Base-by-base conservation (phyloP, 2,113 vertebrate species). In the Guaruba guarouba region DNA sequence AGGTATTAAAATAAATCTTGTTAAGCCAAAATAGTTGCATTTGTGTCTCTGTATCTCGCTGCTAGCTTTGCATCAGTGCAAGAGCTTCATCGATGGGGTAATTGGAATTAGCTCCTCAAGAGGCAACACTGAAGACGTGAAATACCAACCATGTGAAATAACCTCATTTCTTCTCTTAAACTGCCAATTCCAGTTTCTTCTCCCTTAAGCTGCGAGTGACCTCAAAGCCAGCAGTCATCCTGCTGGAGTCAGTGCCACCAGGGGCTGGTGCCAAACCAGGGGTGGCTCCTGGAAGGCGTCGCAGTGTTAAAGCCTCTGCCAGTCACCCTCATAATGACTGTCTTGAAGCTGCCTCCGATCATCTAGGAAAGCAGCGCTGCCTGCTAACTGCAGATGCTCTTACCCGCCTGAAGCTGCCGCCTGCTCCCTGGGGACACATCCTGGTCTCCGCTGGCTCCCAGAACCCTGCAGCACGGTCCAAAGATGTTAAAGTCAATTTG, bases 381-480 rank as follows among this genome's bases (percentile, higher is more conserved):
- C n/a, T 63, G 75, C 69, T 13, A 39, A 3, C 43, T 73, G 64
- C 52, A 5, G 59, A 18, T 13, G 43, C 11, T 64, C 5, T 43
- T 10, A 4, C 13, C 52, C 6, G 9, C 35, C 51, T 29, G 51
- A 22, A 55, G 68, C 55, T 66, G 48, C 43, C 39, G 82, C 62
- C 57, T 15, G 43, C 43, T 67, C 37, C 28, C 39, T 11, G 39
- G 39, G 68, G 48, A 44, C 27, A 28, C 49, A 25, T 29, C 54
- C 54, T 5, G 28, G 49, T 39, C 66, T 28, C 16, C 1, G 2
- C 28, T 39, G 70, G 33, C 46, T 82, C 24, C 88, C 2, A 1
- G 8, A 66, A 44, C 31, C 37, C 22, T 3, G 3, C 51, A 22
- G 10, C 3, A 2, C 16, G 33, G 1, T 41, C 44, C 1, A 2